phyloP scores from a whole-genome alignment of 2,797 vertebrate species.

The Manis pentadactyla region DNA sequence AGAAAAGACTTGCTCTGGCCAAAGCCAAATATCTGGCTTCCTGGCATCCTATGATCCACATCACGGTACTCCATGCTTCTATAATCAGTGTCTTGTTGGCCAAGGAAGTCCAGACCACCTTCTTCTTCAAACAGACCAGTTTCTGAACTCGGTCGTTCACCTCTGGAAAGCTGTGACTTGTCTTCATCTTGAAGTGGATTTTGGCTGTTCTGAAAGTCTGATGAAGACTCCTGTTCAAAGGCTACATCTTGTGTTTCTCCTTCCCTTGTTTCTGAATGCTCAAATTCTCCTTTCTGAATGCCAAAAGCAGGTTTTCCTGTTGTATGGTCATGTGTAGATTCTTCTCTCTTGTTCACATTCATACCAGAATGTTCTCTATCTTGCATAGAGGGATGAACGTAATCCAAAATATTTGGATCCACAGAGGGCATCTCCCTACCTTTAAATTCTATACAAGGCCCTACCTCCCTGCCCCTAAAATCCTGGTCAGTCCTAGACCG shows the following conservation, averaged over 20 bases:
- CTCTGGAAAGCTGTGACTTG: conserved; percentile 85
- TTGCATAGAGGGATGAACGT: conserved; percentile 84
- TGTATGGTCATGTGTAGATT: conserved; percentile 75
- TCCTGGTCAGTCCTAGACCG: conserved; percentile 89
- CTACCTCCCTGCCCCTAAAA: conserved; percentile 90
- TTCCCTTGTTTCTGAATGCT: conserved; percentile 86
- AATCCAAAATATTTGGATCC: conserved; percentile 87
- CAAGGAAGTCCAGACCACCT: conserved; percentile 89
- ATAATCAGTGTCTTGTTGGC: conserved; percentile 89
- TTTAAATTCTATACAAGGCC: conserved; percentile 86
- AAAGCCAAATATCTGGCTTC: conserved; percentile 92
- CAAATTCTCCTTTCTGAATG: conserved; percentile 86
- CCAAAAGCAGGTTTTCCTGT: conserved; percentile 84
- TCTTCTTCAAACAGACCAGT: conserved; percentile 86
- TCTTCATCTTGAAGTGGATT: conserved; percentile 87
- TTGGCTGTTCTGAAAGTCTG: conserved; percentile 85
- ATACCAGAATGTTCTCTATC: conserved; percentile 85
- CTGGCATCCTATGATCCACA: conserved; percentile 95
- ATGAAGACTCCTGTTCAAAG: conserved; percentile 83
- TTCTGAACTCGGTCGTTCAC: conserved; percentile 85
- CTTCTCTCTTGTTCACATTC: conserved; percentile 85
- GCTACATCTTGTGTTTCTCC: conserved; percentile 83
- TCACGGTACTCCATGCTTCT: conserved; percentile 97
- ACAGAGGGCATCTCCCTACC: conserved; percentile 89
- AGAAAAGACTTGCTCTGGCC: conserved; percentile 90